Percentiles rank a stretch among this genome's conserved stretches.
Evolutionary conservation across 2,797 vertebrate genomes (phyloP).

Genomic region (Ciconia nigra): DNA sequence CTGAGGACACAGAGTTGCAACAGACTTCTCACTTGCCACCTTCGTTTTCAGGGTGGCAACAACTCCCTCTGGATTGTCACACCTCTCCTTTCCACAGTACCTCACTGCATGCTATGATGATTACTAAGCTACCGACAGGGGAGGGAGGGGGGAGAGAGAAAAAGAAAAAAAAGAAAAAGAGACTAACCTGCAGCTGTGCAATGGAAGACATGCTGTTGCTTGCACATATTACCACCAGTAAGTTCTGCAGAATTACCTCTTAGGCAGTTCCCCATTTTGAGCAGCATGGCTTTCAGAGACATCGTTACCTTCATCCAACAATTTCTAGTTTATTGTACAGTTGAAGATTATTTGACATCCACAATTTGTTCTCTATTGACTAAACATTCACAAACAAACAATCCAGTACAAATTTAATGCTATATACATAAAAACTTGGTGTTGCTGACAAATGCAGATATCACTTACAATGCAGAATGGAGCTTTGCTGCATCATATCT

Average conservation of each 20-base stretch:
- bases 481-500: neutral
- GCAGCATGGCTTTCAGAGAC: neutral
- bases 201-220: rapidly evolving
- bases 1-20: neutral
- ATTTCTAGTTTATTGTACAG: neutral
- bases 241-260: neutral
- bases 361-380: neutral
- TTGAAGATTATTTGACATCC: neutral
- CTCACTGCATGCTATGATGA: neutral
- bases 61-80: neutral
- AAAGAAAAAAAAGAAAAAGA: no score
- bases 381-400: neutral
- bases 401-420: neutral
- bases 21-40: neutral
- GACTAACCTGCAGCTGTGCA: neutral
- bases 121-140: neutral
- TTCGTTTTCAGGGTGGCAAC: neutral
- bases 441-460: neutral
- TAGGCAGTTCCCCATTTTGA: neutral
- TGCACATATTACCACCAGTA: rapidly evolving
- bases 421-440: neutral
- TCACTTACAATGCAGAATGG: neutral
- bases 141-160: no score
- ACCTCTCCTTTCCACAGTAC: neutral
- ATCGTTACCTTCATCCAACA: neutral